phyloP scores from a whole-genome alignment of 2,113 vertebrate genomes.

The Bostrychus sinensis region DNA sequence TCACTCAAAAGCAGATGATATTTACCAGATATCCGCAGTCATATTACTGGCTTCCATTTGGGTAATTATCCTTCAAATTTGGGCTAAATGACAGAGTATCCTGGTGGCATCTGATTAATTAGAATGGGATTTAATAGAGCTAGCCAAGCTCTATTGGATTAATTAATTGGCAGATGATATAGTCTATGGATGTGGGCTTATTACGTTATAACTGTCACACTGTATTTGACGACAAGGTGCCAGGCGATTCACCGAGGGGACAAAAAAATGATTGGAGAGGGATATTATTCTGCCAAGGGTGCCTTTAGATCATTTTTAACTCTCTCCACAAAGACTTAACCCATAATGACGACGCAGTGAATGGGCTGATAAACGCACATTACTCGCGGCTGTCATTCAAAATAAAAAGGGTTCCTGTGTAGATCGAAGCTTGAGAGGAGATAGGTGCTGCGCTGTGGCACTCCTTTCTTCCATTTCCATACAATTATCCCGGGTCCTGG shows the following conservation, averaged over 20 bases:
- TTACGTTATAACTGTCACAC: conserved; percentile 54
- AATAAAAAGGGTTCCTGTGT: conserved; percentile 19
- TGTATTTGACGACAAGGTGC: conserved; percentile 52
- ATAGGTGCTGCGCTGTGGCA: background rate
- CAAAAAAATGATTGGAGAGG: conserved; percentile 48
- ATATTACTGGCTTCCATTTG: conserved; percentile 47
- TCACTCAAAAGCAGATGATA: conserved; percentile 51
- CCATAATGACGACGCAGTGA: conserved; percentile 37
- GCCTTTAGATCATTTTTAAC: conserved; percentile 46
- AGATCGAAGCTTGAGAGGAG: conserved; percentile 9
- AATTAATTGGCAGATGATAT: conserved; percentile 66
- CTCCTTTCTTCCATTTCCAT: conserved; percentile 18
- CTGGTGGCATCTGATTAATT: conserved; percentile 64
- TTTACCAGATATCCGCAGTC: conserved; percentile 31
- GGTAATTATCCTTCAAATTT: conserved; percentile 68
- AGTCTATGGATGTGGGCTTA: conserved; percentile 33
- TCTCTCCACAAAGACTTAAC: conserved; percentile 24
- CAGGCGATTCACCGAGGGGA: conserved; percentile 43
- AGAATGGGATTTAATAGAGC: conserved; percentile 57
- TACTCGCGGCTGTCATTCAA: conserved; percentile 39
- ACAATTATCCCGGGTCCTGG: conserved; percentile 8
- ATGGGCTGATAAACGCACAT: conserved; percentile 26
- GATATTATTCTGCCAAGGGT: conserved; percentile 30
- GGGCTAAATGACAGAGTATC: conserved; percentile 58
- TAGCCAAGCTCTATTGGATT: conserved; percentile 49